Evolutionary conservation across 2,888 invertebrate species (phyloP).

Genomic region (Acronicta alni): DNA sequence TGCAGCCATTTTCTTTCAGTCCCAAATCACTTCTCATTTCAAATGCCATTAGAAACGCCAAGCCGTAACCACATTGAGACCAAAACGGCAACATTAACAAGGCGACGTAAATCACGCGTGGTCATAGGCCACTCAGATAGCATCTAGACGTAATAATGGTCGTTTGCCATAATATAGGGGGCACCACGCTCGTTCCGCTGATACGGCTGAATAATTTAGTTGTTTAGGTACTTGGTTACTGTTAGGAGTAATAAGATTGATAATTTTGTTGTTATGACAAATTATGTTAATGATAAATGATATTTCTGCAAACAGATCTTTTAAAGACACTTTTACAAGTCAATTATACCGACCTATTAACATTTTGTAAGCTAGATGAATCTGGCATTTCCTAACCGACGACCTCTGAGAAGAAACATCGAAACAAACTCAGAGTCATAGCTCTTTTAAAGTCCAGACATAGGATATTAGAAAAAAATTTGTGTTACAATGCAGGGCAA

Average conservation of each 20-base stretch:
- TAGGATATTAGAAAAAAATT: too few species aligned
- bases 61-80: constrained; percentile 6
- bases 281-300: too few species aligned
- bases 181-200: constrained; percentile 41
- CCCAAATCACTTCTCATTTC: constrained; percentile 13
- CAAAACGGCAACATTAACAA: constrained; percentile 33
- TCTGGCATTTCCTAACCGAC: too few species aligned
- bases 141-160: constrained; percentile 46
- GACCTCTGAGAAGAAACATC: too few species aligned
- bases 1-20: background rate
- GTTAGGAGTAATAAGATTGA: constrained; percentile 13
- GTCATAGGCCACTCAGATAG: constrained; percentile 40
- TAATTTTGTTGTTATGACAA: background rate
- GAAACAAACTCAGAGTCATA: too few species aligned
- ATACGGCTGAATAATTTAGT: constrained; percentile 50
- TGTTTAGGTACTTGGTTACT: constrained; percentile 23
- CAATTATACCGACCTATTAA: too few species aligned
- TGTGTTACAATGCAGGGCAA: too few species aligned
- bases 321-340: too few species aligned
- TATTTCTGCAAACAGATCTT: too few species aligned
- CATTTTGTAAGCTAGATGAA: too few species aligned
- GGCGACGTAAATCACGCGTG: constrained; percentile 42
- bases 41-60: constrained; percentile 14
- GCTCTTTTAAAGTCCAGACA: too few species aligned
- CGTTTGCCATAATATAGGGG: constrained; percentile 50